Evolutionary conservation across 2,113 vertebrate genomes (phyloP).

Genomic region (Melanostigma gelatinosum): DNA sequence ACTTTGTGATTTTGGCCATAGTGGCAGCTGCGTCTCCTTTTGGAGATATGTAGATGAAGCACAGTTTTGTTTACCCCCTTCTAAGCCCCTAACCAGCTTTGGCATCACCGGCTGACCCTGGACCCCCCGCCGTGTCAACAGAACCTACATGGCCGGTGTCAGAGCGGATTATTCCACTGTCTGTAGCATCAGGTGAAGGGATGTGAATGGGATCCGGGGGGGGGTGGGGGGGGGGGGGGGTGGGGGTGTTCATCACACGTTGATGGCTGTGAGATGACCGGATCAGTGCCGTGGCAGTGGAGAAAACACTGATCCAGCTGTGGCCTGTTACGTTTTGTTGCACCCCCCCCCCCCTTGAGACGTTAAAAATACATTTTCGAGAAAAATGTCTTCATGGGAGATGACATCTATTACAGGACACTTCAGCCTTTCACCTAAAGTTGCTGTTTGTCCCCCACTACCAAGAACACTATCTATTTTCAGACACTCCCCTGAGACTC

Average conservation of each 20-base stretch:
- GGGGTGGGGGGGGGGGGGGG: not conserved
- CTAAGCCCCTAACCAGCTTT: constrained; percentile 16
- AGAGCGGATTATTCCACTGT: not conserved
- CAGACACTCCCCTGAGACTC: constrained; percentile 36
- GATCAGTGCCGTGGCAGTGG: not conserved
- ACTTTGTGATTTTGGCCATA: not conserved
- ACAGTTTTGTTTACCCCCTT: not conserved
- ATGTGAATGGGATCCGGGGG: not conserved
- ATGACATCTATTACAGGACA: constrained; percentile 21
- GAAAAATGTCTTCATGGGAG: not conserved
- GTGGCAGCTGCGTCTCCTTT: not conserved
- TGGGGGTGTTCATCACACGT: not conserved
- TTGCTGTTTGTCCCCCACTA: constrained; percentile 18
- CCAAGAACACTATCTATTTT: constrained; percentile 41
- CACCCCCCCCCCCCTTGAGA: constrained; percentile 1
- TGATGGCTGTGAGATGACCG: constrained; percentile 7
- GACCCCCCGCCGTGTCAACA: constrained; percentile 53
- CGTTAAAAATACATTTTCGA: constrained; percentile 34
- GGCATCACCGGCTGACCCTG: constrained; percentile 34
- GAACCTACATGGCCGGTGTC: not conserved
- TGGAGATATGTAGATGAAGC: not conserved
- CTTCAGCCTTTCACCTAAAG: constrained; percentile 49
- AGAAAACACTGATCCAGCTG: not conserved
- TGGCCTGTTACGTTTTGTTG: constrained; percentile 11
- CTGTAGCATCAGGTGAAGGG: not conserved